Percentiles rank a stretch among this genome's conserved stretches.
phyloP scores from a whole-genome alignment of 2,888 invertebrate species.

The Campoplex capitator region DNA sequence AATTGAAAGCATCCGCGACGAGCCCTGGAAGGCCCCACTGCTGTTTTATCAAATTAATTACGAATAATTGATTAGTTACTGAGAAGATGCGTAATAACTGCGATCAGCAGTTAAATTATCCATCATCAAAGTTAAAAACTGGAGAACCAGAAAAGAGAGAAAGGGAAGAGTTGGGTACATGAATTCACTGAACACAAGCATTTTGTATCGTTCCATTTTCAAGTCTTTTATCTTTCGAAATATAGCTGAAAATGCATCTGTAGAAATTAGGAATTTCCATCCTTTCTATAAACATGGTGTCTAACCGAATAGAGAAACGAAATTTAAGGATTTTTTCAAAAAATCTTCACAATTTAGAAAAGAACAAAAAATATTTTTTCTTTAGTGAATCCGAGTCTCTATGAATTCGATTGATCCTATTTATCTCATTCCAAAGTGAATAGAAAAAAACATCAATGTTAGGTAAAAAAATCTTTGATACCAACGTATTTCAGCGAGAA shows the following conservation, averaged over 20 bases:
- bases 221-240: neutral
- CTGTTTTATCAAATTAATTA: neutral
- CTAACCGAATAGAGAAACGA: no score
- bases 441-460: no score
- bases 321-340: no score
- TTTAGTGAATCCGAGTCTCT: no score
- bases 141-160: neutral
- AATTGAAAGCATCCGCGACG: conserved; percentile 2
- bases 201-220: neutral
- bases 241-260: neutral
- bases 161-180: neutral
- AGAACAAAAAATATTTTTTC: no score
- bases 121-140: neutral
- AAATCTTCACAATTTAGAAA: no score
- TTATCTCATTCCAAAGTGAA: no score
- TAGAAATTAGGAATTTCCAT: no score
- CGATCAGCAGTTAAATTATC: neutral
- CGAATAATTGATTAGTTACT: neutral
- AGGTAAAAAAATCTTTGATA: no score
- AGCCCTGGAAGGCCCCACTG: neutral
- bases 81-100: neutral
- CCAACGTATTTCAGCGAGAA: no score
- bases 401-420: no score
- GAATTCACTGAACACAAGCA: neutral
- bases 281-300: no score